Evolutionary conservation across 2,888 invertebrate species (phyloP), one percentile per base, ranked within the genome.

Genomic region (Brachyptera putata): DNA sequence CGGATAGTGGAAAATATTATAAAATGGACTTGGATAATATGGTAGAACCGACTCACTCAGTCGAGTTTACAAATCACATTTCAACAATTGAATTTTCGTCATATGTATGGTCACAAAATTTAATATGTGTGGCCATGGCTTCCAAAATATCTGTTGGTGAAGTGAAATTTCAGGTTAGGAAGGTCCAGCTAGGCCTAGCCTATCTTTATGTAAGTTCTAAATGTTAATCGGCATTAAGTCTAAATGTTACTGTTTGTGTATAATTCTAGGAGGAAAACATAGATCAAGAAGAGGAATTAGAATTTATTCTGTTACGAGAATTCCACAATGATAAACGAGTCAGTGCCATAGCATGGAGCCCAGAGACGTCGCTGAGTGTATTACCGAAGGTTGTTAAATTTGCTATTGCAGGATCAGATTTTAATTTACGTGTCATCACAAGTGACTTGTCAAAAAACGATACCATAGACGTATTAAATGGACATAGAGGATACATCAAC

Each of bases 401-500:
- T 68, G 76, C 77, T 61, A 74, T 79, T 1, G 84, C 81, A 21
- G 80, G 80, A 18, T 77, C 77, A 5, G 82, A 84, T 71, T 80
- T 79, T 66, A 78, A 79, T 64, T 61, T 70, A 34, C 60, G 60
- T 60, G 13, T 67, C n/a, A 63, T 66, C 58, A 60, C 46, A 57
- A 64, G 64, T 57, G 66, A 64, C 34, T 36, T 66, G 18, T 26
- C 39, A 5, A 34, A 41, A 1, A 60, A 26, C 7, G 60, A 64
- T 43, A 56, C 57, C 18, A 50, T 63, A 5, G 58, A 84, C 84
- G 72, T 80, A 57, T 69, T 84, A 36, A 74, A 75, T 63, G 85
- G 85, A 2, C 89, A 89, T 69, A 79, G 75, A 26, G 83, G 80
- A 70, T 89, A 86, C 69, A 77, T 89, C 13, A 89, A 89, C 72